phyloP scores from a whole-genome alignment of 2,888 invertebrate genomes.

The Drosophila ezoana region DNA sequence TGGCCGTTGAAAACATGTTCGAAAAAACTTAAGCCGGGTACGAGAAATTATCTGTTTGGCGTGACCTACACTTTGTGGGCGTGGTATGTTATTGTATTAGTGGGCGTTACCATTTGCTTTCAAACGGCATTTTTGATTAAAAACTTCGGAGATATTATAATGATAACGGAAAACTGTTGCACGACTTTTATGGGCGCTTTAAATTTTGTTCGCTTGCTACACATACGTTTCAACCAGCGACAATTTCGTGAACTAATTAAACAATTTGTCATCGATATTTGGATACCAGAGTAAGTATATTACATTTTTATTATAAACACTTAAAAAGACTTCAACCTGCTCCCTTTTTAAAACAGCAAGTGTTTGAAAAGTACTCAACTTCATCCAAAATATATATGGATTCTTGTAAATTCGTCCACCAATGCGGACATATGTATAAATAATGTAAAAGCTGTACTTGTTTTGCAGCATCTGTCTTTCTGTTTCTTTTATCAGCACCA shows the following conservation, averaged over 20 bases:
- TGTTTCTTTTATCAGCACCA: no score
- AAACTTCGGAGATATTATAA: conserved; percentile 81
- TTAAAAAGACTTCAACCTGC: no score
- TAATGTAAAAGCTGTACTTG: no score
- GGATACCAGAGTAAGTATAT: conserved; percentile 81
- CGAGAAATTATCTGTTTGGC: no score
- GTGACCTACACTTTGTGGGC: conserved; percentile 78
- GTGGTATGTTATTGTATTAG: conserved; percentile 80
- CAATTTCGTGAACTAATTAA: conserved; percentile 75
- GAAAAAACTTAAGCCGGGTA: neutral
- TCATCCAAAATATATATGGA: no score
- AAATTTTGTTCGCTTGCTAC: conserved; percentile 83
- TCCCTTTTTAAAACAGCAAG: no score
- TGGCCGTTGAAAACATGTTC: conserved; percentile 76
- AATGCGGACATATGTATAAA: no score
- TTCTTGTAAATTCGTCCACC: no score
- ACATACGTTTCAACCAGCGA: conserved; percentile 77
- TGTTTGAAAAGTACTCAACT: no score
- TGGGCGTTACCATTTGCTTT: conserved; percentile 81
- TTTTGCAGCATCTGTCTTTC: no score
- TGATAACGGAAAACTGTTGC: conserved; percentile 84
- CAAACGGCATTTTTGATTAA: conserved; percentile 80
- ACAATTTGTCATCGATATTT: conserved; percentile 81
- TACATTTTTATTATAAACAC: no score
- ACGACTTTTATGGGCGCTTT: conserved; percentile 84